Evolutionary conservation across 2,113 vertebrate genomes (phyloP), one percentile per base, ranked within the genome.

Genomic region (human (Homo sapiens)): DNA sequence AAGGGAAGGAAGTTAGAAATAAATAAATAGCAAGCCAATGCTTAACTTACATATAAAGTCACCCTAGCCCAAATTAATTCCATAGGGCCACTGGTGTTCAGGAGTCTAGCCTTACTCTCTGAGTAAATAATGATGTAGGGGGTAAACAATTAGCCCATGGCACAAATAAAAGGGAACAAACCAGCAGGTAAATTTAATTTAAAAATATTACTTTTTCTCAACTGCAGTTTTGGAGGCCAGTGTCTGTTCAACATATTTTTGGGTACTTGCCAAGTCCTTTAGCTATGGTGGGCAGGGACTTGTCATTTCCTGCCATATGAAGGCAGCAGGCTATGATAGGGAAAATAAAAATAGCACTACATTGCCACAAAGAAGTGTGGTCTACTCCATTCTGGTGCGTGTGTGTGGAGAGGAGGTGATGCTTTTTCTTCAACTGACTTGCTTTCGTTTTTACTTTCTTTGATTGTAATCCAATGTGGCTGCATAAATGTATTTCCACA

Each of bases 311-410:
- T 96, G 72, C 27, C 68, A 57, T 38, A 61, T 45, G 61, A 97
- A 85, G 52, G 66, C 25, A 86, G 72, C n/a, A 68, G 16, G 23
- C 43, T 80, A 13, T 88, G 83, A 27, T 73, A 66, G 40, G 89
- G 43, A 94, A 94, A 92, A 16, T 89, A 92, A 95, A 96, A 92
- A 94, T 76, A 94, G 32, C 30, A 89, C 57, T 55, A 81, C n/a
- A 48, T 81, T 92, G 32, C n/a, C 40, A 81, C 88, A 81, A 81
- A 93, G 22, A 90, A 86, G 8, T 89, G 38, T 84, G 30, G 11
- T 88, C 3, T 52, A 75, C 55, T 80, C 78, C 87, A 76, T 94
- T 61, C 80, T 80, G 27, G 4, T 82, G 16, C 79, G 14, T 75
- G 25, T 66, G 50, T 32, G 8, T 61, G 22, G 9, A 45, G 35